phyloP scores from a whole-genome alignment of 2,888 invertebrate genomes.

The Xanthorhoe spadicearia region DNA sequence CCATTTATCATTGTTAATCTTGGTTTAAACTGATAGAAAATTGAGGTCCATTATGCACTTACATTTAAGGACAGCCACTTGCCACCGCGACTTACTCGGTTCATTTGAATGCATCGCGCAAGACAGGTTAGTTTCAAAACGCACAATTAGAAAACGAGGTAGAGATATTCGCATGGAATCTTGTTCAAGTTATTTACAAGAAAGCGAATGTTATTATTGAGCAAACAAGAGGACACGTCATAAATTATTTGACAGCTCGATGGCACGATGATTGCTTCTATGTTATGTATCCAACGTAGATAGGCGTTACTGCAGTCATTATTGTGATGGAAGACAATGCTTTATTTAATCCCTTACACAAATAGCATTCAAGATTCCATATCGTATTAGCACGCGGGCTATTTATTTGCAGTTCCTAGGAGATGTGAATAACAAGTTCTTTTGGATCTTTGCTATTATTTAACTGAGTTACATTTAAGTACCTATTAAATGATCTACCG shows the following conservation, averaged over 20 bases:
- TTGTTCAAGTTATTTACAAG: constrained; percentile 34
- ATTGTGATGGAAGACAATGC: constrained; percentile 53
- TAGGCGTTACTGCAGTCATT: constrained; percentile 22
- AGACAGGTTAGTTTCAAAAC: constrained; percentile 30
- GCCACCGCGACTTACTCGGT: constrained; percentile 11
- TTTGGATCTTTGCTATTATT: constrained; percentile 5
- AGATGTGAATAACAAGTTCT: neutral
- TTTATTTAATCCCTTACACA: constrained; percentile 30
- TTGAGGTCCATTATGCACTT: constrained; percentile 7
- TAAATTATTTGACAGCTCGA: constrained; percentile 35
- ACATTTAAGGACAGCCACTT: neutral
- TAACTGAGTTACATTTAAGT: neutral
- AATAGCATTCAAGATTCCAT: constrained; percentile 5
- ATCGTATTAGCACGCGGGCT: constrained; percentile 2
- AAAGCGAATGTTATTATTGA: constrained; percentile 42
- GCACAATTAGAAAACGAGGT: constrained; percentile 44
- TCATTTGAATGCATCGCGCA: constrained; percentile 19
- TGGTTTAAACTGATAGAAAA: constrained; percentile 9
- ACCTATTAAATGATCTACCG: constrained; percentile 27
- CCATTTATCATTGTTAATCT: constrained; percentile 5
- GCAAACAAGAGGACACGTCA: constrained; percentile 40
- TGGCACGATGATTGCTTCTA: constrained; percentile 40
- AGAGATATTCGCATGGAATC: constrained; percentile 42
- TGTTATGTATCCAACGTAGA: constrained; percentile 18
- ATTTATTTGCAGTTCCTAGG: constrained; percentile 1